These are phyloP conservation scores for Poecilia gillii DNA, from an alignment of 2,797 vertebrate genomes.

Conservation along the genomic window DNA sequence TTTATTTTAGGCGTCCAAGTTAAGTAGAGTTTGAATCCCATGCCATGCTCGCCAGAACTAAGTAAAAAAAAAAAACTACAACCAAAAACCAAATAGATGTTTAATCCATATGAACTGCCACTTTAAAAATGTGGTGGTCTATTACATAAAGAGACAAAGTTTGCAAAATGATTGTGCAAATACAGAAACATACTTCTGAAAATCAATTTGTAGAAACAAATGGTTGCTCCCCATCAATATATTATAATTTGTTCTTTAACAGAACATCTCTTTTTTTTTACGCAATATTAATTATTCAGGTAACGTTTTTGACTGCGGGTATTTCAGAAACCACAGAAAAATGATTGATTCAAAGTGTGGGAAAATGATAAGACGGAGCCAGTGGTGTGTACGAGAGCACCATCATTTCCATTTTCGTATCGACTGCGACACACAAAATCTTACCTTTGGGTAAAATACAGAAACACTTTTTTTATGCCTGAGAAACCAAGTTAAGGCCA, in stretches of 20 bases:
- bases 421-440: neutral
- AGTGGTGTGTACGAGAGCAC: neutral
- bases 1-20: neutral
- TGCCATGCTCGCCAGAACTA: neutral
- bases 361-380: neutral
- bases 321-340: neutral
- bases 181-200: neutral
- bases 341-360: neutral
- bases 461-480: neutral
- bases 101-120: neutral
- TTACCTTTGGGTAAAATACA: neutral
- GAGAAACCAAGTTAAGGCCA: neutral
- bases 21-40: neutral
- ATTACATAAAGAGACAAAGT: neutral
- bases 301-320: neutral
- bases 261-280: neutral
- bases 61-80: too few relatives aligned
- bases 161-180: too few relatives aligned
- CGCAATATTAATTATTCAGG: neutral
- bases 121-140: neutral
- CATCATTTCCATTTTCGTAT: neutral
- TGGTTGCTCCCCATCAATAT: neutral
- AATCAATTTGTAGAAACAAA: neutral
- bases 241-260: neutral
- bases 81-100: neutral